Percentiles rank a stretch among this genome's conserved stretches.
Conservation (phyloP, 2,888 invertebrate genomes). For the Anarsia innoxiella region DNA sequence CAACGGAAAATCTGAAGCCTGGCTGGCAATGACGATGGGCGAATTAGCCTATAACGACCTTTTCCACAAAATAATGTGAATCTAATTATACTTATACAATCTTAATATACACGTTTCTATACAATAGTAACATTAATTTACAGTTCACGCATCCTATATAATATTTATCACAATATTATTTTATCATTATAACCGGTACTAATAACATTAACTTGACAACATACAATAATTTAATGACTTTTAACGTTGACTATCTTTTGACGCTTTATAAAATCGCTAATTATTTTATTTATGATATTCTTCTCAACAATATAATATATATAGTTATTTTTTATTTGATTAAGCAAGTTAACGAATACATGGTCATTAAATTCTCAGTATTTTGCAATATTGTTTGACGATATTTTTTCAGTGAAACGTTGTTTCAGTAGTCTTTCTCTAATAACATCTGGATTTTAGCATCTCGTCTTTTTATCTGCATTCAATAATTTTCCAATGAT, state of each 20-base stretch:
- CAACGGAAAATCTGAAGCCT: too few relatives aligned
- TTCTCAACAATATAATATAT: slow-evolving; percentile 1
- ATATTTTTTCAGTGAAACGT: too few relatives aligned
- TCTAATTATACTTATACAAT: too few relatives aligned
- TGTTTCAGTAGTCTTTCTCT: too few relatives aligned
- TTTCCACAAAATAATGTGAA: too few relatives aligned
- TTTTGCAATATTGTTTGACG: too few relatives aligned
- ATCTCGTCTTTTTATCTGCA: too few relatives aligned
- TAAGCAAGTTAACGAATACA: background rate
- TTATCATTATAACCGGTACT: slow-evolving; percentile 34
- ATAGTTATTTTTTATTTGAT: background rate
- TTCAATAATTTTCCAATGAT: too few relatives aligned
- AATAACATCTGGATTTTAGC: too few relatives aligned
- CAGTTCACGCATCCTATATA: slow-evolving; percentile 43
- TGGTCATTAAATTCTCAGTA: slow-evolving; percentile 1
- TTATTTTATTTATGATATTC: slow-evolving; percentile 5
- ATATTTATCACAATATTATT: slow-evolving; percentile 55
- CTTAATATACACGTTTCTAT: slow-evolving; percentile 29
- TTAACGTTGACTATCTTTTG: slow-evolving; percentile 41
- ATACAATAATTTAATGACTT: slow-evolving; percentile 65
- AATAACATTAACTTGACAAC: slow-evolving; percentile 46
- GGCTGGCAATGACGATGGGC: too few relatives aligned
- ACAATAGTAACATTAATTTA: slow-evolving; percentile 33
- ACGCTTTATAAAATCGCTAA: slow-evolving; percentile 12
- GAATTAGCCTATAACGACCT: too few relatives aligned